phyloP scores from a whole-genome alignment of 2,113 vertebrate species.

The Malurus cyaneus region DNA sequence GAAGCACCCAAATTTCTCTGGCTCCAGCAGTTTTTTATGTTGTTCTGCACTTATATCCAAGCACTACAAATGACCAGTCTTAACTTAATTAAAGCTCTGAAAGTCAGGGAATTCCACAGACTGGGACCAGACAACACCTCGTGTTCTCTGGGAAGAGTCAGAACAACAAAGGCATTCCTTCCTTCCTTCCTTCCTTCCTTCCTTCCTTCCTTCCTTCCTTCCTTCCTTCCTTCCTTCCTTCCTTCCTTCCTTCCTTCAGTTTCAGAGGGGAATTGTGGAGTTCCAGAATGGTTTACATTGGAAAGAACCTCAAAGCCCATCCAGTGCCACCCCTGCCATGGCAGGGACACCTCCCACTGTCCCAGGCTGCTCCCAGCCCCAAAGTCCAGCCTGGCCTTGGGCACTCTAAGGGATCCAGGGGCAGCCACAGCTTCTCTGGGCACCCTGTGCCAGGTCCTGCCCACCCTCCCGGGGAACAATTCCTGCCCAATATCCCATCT shows the following conservation, averaged over 20 bases:
- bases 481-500: no score
- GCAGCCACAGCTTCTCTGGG: no score
- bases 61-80: background rate
- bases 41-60: background rate
- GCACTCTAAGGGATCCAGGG: no score
- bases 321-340: fast-evolving
- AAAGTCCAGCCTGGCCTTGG: no score
- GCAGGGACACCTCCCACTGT: no score
- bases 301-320: fast-evolving
- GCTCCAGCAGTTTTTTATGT: background rate
- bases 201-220: background rate
- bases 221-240: background rate
- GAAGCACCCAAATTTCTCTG: background rate
- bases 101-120: background rate
- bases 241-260: background rate
- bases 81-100: background rate
- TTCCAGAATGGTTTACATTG: fast-evolving
- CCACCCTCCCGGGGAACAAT: no score
- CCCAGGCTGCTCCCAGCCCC: no score
- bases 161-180: background rate
- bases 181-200: background rate
- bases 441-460: no score
- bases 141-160: background rate
- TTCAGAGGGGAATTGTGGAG: background rate
- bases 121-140: background rate